Evolutionary conservation across 2,113 vertebrate species (phyloP), one percentile per base, ranked within the genome.

Genomic region (Aleadryas rufinucha): DNA sequence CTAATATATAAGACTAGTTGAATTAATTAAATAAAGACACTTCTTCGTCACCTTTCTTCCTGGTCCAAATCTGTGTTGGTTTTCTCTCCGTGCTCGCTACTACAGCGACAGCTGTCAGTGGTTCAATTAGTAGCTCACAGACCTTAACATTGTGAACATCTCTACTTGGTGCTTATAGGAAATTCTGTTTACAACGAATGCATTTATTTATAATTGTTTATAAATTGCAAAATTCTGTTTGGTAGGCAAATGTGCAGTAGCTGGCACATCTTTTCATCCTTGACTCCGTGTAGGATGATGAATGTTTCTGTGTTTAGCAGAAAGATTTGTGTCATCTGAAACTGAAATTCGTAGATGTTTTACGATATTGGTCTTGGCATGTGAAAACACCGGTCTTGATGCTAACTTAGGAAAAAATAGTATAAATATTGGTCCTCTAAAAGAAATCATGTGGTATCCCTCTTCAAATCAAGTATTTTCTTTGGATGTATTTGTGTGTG

Each of bases 361-460:
- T 61, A 37, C 0, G 3, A n/a, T 37, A 20, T 11, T 31, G 8
- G 4, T 84, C 12, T 90, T 77, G 37, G 19, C 24, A 49, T 13
- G 4, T 35, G 57, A 74, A 87, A 81, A 33, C 22, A 68, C 2
- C 13, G 22, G 11, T 13, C 15, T 65, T 76, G 11, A 45, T n/a
- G 10, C 5, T 59, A 52, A 41, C 2, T 65, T 69, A 54, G 35
- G 33, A 28, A 61, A 68, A 63, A 76, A 35, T 10, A 37, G 47
- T 41, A 5, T 64, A 69, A 49, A 37, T n/a, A 1, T 47, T 64
- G 11, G 2, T 12, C 24, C 10, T 79, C 10, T 47, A 21, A 20
- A 74, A 61, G 5, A 45, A 53, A 63, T 75, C 65, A 72, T 0
- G 0, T 37, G 15, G 10, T 35, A 39, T 14, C 1, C 1, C 6